phyloP scores from a whole-genome alignment of 2,113 vertebrate genomes.

The Dipodomys spectabilis region DNA sequence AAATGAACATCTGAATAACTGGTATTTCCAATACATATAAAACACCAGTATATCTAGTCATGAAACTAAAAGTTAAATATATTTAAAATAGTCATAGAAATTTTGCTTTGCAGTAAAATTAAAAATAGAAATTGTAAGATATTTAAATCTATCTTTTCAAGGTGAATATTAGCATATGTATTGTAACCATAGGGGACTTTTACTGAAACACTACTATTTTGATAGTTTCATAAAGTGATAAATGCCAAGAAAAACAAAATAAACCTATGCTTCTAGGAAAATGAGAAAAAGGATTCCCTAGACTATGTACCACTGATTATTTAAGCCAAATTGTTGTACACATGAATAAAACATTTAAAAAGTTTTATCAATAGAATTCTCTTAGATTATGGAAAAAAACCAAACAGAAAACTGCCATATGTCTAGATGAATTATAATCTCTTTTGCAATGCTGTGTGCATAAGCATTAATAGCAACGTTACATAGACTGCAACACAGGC shows the following conservation, averaged over 20 bases:
- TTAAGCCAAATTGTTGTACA: neutral
- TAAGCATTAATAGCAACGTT: conserved; percentile 20
- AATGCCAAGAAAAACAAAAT: neutral
- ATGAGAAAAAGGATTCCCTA: neutral
- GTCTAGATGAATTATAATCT: conserved; percentile 24
- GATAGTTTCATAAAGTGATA: conserved; percentile 8
- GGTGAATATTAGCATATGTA: neutral
- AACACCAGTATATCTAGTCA: neutral
- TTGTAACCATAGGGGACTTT: neutral
- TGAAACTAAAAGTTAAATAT: neutral
- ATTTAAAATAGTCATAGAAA: conserved; percentile 4
- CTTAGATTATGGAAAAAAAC: neutral
- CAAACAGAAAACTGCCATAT: conserved; percentile 27
- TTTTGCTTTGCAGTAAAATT: neutral
- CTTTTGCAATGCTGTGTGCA: neutral
- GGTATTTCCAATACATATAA: neutral
- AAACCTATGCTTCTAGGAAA: neutral
- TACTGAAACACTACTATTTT: neutral
- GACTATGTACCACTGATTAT: neutral
- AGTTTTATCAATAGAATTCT: conserved; percentile 18
- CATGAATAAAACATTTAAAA: conserved; percentile 19
- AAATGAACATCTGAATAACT: neutral
- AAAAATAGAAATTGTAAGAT: conserved; percentile 27
- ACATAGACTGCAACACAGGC: conserved; percentile 13
- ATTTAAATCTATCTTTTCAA: neutral